These are phyloP conservation scores for Apodemia hepburni DNA, from an alignment of 2,888 invertebrate species.

Conservation along the genomic window DNA sequence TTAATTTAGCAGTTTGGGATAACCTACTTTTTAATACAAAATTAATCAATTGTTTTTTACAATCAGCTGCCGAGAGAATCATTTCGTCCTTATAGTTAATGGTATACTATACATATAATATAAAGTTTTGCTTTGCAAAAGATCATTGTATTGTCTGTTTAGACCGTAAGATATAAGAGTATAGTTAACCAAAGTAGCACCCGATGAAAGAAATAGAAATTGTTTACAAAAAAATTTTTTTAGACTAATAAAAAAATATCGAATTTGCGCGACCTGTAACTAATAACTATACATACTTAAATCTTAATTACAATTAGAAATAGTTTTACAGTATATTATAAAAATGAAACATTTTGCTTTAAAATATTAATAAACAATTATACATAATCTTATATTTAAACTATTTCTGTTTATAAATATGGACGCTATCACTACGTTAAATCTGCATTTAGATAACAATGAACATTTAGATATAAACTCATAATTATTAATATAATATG, in stretches of 20 bases:
- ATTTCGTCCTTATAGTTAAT: constrained; percentile 51
- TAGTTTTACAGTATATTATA: constrained; percentile 6
- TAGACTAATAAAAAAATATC: background rate
- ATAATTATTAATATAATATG: background rate
- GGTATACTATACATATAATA: constrained; percentile 34
- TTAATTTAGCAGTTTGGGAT: too few species aligned
- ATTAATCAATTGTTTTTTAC: too few species aligned
- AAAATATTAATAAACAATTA: background rate
- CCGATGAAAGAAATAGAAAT: constrained; percentile 32
- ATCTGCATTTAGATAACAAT: background rate
- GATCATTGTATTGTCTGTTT: constrained; percentile 62
- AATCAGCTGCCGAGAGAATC: constrained; percentile 61
- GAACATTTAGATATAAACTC: background rate
- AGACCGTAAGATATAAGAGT: constrained; percentile 40
- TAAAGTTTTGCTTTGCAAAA: constrained; percentile 69
- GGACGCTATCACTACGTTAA: constrained; percentile 3
- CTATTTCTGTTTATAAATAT: constrained; percentile 1
- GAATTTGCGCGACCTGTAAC: constrained; percentile 4
- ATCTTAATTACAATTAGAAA: constrained; percentile 3
- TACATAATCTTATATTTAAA: constrained; percentile 2
- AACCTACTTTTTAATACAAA: too few species aligned
- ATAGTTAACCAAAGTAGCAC: constrained; percentile 39
- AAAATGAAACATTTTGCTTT: constrained; percentile 8
- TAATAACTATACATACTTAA: constrained; percentile 5
- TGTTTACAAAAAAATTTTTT: constrained; percentile 21